phyloP scores from a whole-genome alignment of 2,888 invertebrate species.

The Hololepta plana region DNA sequence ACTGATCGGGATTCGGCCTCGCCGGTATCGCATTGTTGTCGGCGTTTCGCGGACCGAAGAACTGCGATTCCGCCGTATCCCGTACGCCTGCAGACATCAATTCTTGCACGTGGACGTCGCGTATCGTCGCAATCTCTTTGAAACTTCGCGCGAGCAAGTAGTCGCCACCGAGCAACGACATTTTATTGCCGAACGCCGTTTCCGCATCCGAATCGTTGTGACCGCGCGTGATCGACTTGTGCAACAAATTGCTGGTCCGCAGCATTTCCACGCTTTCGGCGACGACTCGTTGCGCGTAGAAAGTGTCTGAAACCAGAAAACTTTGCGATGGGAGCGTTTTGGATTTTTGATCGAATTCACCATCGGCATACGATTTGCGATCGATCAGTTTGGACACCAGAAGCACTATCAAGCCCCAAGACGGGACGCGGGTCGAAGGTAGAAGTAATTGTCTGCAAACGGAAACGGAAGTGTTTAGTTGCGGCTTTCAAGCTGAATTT shows the following conservation, averaged over 20 bases:
- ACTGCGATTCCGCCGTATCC: slow-evolving; percentile 82
- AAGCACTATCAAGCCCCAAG: slow-evolving; percentile 82
- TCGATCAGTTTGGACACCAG: slow-evolving; percentile 86
- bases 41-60: slow-evolving; percentile 64
- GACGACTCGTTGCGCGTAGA: slow-evolving; percentile 53
- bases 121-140: slow-evolving; percentile 64
- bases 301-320: no score
- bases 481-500: no score
- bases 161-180: slow-evolving; percentile 78
- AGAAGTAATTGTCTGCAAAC: no score
- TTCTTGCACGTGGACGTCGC: slow-evolving; percentile 68
- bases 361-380: no score
- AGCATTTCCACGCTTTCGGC: slow-evolving; percentile 62
- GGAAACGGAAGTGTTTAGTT: no score
- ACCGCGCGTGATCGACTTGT: no score
- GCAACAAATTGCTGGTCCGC: slow-evolving; percentile 81
- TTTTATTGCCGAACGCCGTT: slow-evolving; percentile 94
- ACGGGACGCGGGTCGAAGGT: slow-evolving; percentile 87
- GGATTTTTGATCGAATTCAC: no score
- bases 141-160: slow-evolving; percentile 81
- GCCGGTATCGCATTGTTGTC: slow-evolving; percentile 73
- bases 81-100: slow-evolving; percentile 76
- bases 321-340: no score
- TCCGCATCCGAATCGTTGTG: no score
- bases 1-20: slow-evolving; percentile 37